Evolutionary conservation across 2,888 invertebrate species (phyloP).

Genomic region (Gibbula magus): DNA sequence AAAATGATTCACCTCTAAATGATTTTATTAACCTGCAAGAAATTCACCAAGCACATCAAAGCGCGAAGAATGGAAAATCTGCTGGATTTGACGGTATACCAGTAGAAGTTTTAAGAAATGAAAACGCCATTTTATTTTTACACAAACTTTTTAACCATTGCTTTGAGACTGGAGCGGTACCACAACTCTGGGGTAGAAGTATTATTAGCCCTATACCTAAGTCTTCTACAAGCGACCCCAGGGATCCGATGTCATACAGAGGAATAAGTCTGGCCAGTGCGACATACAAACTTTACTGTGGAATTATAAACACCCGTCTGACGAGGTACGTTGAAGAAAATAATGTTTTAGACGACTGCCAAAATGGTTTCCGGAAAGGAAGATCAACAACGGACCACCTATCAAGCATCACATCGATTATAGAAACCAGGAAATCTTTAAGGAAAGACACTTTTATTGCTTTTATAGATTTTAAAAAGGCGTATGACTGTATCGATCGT

Average conservation of each 20-base stretch:
- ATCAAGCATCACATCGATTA: neutral
- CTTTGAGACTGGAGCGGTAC: neutral
- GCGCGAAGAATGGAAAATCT: neutral
- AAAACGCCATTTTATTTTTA: neutral
- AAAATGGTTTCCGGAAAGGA: neutral
- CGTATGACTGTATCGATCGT: too few species aligned
- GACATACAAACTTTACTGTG: too few species aligned
- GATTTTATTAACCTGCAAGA: too few species aligned
- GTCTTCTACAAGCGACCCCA: neutral
- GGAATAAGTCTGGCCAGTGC: neutral
- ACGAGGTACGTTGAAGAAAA: neutral
- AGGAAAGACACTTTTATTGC: too few species aligned
- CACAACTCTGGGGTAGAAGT: neutral
- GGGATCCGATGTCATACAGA: neutral
- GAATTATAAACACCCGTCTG: too few species aligned
- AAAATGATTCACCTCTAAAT: too few species aligned
- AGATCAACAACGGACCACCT: neutral
- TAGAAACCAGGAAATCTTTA: neutral
- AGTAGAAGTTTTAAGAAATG: neutral
- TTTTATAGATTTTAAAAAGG: too few species aligned
- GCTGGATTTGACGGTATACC: neutral
- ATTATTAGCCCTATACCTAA: neutral
- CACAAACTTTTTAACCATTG: neutral
- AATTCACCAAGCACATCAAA: too few species aligned
- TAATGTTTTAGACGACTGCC: neutral